Conservation (phyloP, 2,797 vertebrate species). For the Fistularia commersonii region DNA sequence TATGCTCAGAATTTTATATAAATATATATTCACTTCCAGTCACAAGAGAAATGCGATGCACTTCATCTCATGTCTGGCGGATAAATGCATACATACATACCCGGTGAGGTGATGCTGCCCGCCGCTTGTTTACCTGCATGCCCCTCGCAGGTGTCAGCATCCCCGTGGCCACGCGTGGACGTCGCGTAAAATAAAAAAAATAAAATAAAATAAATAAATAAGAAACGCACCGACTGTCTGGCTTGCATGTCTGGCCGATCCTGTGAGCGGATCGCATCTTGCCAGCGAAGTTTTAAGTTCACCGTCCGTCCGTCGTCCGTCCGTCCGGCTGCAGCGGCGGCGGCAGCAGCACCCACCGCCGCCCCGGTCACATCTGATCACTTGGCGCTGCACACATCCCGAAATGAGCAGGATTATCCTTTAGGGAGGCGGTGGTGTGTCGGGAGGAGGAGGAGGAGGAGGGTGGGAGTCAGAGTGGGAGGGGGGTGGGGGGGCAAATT, state of each 20-base stretch:
- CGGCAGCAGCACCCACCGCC: conserved; percentile 37
- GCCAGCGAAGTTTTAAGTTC: conserved; percentile 67
- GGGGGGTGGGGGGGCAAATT: conserved; percentile 37
- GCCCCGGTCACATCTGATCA: conserved; percentile 53
- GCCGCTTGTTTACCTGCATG: neutral
- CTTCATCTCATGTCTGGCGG: neutral
- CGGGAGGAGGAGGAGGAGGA: too few relatives aligned
- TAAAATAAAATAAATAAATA: too few relatives aligned
- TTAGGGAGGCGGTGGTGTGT: conserved; percentile 14
- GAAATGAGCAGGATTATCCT: conserved; percentile 68
- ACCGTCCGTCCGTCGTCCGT: conserved; percentile 46
- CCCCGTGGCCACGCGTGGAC: conserved; percentile 46
- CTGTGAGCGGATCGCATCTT: conserved; percentile 35
- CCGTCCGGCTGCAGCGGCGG: neutral
- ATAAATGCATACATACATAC: conserved; percentile 25
- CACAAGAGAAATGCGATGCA: neutral
- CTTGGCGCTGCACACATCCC: conserved; percentile 60
- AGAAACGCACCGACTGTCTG: conserved; percentile 33
- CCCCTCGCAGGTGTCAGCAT: conserved; percentile 53
- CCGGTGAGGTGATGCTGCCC: conserved; percentile 29
- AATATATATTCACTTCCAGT: conserved; percentile 2
- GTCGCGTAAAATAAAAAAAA: neutral
- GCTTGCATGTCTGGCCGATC: conserved; percentile 33
- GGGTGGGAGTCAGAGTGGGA: too few relatives aligned
- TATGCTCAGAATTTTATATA: neutral